These are phyloP conservation scores for Agrotis segetum DNA, from an alignment of 2,888 invertebrate genomes.

Conservation along the genomic window DNA sequence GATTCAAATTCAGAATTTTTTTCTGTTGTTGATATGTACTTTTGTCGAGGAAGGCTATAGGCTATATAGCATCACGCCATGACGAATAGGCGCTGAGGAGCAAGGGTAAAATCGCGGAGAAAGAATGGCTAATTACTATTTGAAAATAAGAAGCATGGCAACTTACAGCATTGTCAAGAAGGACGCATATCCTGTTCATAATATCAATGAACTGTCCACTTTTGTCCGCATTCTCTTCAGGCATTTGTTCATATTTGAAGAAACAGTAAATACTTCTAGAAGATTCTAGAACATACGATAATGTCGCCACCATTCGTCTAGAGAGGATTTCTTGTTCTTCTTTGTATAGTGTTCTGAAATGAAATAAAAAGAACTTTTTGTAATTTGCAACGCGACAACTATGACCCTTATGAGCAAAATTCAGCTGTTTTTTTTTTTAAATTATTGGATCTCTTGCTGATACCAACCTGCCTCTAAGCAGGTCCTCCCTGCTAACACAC, in stretches of 20 bases:
- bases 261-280: constrained; percentile 64
- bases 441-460: too few species aligned
- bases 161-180: constrained; percentile 81
- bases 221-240: constrained; percentile 18
- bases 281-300: constrained; percentile 70
- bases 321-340: constrained; percentile 83
- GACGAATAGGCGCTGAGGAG: too few species aligned
- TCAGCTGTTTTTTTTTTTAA: too few species aligned
- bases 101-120: too few species aligned
- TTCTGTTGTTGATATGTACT: too few species aligned
- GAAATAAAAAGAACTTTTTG: constrained; percentile 49
- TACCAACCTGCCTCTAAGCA: constrained; percentile 79
- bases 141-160: not conserved
- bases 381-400: not conserved
- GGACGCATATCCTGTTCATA: constrained; percentile 74
- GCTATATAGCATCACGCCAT: too few species aligned
- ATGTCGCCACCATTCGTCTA: constrained; percentile 73
- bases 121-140: not conserved
- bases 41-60: too few species aligned
- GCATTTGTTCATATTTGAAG: constrained; percentile 55
- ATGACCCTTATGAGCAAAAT: too few species aligned
- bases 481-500: constrained; percentile 66
- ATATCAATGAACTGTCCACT: constrained; percentile 63
- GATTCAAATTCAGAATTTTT: too few species aligned
- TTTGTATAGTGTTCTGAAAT: constrained; percentile 80